Conservation (phyloP, 2,797 vertebrate genomes). For the Gymnoscopelus microlampas region DNA sequence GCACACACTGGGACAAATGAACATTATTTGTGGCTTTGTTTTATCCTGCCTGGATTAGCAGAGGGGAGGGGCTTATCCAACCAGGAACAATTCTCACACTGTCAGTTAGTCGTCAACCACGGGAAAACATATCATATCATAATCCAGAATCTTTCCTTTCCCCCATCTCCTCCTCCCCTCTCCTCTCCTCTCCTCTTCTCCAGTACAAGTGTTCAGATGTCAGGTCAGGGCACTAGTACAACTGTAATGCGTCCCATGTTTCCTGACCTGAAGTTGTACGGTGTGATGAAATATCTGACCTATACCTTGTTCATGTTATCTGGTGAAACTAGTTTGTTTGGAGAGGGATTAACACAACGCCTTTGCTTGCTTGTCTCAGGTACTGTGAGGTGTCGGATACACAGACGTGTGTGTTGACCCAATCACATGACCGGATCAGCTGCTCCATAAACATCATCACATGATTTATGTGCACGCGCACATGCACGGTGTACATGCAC, state of each 20-base stretch:
- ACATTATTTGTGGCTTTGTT: conserved; percentile 40
- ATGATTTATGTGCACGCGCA: conserved; percentile 22
- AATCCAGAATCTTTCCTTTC: too few relatives aligned
- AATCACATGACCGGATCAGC: conserved; percentile 59
- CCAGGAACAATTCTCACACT: conserved; percentile 24
- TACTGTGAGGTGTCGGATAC: too few relatives aligned
- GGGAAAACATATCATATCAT: neutral
- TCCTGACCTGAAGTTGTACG: too few relatives aligned
- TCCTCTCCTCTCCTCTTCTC: neutral
- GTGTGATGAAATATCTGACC: too few relatives aligned
- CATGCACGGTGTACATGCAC: conserved; percentile 9
- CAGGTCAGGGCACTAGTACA: too few relatives aligned
- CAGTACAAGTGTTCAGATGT: too few relatives aligned
- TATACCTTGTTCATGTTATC: too few relatives aligned
- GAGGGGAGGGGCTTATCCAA: conserved; percentile 45
- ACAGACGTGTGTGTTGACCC: conserved; percentile 34
- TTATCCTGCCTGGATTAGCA: conserved; percentile 40
- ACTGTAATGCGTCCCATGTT: too few relatives aligned
- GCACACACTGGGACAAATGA: neutral
- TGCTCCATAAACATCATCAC: conserved; percentile 47
- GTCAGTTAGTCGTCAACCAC: conserved; percentile 24
- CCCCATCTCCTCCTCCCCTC: too few relatives aligned
- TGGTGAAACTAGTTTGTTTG: too few relatives aligned
- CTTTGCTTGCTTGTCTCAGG: too few relatives aligned
- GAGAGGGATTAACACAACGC: too few relatives aligned